Conservation (phyloP, 2,797 vertebrate genomes). For the Spinibarbus caldwelli region DNA sequence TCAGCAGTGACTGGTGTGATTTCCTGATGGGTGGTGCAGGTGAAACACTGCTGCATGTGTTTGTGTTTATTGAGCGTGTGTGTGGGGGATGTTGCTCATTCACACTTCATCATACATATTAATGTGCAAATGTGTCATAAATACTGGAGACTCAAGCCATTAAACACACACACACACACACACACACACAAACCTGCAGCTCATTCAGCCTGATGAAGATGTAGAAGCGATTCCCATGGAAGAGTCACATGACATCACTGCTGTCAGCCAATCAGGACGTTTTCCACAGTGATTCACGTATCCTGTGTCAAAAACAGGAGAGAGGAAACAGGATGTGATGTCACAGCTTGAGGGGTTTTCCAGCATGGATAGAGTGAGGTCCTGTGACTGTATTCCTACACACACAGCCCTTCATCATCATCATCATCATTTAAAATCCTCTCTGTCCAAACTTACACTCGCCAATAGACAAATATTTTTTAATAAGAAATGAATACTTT, state of each 20-base stretch:
- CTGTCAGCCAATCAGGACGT: neutral
- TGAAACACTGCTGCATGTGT: neutral
- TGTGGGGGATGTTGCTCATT: neutral
- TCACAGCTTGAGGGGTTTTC: neutral
- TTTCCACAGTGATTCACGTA: neutral
- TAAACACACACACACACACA: neutral
- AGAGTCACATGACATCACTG: neutral
- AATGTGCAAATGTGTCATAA: neutral
- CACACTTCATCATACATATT: neutral
- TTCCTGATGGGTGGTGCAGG: neutral
- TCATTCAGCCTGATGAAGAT: neutral
- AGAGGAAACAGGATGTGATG: constrained; percentile 30
- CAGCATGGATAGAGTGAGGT: neutral
- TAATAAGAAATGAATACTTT: neutral
- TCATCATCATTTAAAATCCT: neutral
- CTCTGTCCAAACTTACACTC: neutral
- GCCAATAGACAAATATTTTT: neutral
- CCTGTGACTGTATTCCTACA: neutral
- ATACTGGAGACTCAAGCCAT: neutral
- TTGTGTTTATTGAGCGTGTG: neutral
- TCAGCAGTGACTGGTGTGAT: neutral
- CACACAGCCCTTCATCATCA: neutral
- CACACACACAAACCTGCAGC: neutral
- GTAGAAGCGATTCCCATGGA: neutral
- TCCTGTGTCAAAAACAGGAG: neutral